These are phyloP conservation scores for Aptenodytes patagonicus DNA, from an alignment of 2,113 vertebrate genomes.

Conservation along the genomic window DNA sequence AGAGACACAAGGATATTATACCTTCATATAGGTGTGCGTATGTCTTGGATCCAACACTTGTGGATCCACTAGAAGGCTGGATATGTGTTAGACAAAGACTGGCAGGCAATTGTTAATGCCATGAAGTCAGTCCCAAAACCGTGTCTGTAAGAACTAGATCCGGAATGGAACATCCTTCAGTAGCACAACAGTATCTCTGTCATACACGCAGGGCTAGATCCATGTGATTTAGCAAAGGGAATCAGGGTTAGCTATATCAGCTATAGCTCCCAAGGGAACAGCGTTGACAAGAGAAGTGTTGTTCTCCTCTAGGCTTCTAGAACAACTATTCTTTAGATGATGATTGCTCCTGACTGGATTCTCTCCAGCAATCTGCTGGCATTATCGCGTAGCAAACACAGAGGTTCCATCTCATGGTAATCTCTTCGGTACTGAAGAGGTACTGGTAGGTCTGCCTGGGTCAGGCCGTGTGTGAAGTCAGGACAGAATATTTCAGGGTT, in stretches of 20 bases:
- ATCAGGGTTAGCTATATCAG: background rate
- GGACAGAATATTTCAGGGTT: background rate
- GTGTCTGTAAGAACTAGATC: background rate
- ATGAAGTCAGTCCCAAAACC: background rate
- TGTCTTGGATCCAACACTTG: background rate
- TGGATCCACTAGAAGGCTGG: background rate
- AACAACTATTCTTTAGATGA: background rate
- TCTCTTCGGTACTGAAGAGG: background rate
- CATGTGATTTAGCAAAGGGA: background rate
- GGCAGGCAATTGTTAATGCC: background rate
- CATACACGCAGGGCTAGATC: background rate
- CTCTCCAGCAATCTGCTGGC: background rate
- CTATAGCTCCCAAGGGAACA: background rate
- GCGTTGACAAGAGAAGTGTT: background rate
- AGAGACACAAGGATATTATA: background rate
- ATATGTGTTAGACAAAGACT: background rate
- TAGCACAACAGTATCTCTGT: background rate
- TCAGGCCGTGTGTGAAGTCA: background rate
- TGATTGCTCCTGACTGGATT: background rate
- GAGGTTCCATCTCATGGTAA: background rate
- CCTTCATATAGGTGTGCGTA: background rate
- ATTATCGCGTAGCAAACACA: background rate
- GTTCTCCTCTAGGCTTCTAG: background rate
- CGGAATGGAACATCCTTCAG: background rate
- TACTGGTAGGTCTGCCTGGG: background rate